These are phyloP conservation scores for Hermodice carunculata DNA, from an alignment of 2,888 invertebrate genomes.

Conservation along the genomic window DNA sequence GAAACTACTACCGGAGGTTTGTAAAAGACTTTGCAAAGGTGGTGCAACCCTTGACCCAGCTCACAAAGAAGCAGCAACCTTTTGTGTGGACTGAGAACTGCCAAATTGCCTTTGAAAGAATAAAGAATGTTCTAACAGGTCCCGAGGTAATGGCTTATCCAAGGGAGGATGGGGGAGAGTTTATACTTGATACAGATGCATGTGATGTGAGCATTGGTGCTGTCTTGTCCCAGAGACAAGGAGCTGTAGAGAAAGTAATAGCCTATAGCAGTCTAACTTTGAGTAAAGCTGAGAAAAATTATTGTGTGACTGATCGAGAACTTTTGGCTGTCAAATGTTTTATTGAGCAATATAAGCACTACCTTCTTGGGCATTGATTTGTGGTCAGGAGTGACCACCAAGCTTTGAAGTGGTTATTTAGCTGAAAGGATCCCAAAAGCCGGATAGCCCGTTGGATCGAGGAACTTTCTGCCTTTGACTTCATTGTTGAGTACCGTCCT, in stretches of 20 bases:
- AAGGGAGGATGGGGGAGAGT: not conserved
- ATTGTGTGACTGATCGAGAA: too few species aligned
- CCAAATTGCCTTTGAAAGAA: slow-evolving; percentile 16
- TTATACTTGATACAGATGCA: slow-evolving; percentile 33
- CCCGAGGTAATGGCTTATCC: slow-evolving; percentile 25
- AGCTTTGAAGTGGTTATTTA: too few species aligned
- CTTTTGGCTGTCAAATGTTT: too few species aligned
- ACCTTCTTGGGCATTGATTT: too few species aligned
- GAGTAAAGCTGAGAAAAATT: slow-evolving; percentile 17
- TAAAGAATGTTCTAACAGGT: slow-evolving; percentile 17
- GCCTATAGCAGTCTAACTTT: slow-evolving; percentile 26
- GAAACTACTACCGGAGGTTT: slow-evolving; percentile 41
- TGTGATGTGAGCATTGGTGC: slow-evolving; percentile 26
- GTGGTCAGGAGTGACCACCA: too few species aligned
- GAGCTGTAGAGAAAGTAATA: slow-evolving; percentile 25
- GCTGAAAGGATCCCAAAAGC: too few species aligned
- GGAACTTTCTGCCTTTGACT: too few species aligned
- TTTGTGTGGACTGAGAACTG: not conserved
- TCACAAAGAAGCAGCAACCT: slow-evolving; percentile 72
- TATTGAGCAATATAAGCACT: too few species aligned
- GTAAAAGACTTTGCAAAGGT: slow-evolving; percentile 30
- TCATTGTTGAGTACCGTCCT: too few species aligned
- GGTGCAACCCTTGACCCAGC: slow-evolving; percentile 31
- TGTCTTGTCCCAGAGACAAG: slow-evolving; percentile 27
- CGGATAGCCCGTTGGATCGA: too few species aligned